Base-by-base conservation (phyloP, 2,888 invertebrate genomes). In the Eretmocerus hayati region DNA sequence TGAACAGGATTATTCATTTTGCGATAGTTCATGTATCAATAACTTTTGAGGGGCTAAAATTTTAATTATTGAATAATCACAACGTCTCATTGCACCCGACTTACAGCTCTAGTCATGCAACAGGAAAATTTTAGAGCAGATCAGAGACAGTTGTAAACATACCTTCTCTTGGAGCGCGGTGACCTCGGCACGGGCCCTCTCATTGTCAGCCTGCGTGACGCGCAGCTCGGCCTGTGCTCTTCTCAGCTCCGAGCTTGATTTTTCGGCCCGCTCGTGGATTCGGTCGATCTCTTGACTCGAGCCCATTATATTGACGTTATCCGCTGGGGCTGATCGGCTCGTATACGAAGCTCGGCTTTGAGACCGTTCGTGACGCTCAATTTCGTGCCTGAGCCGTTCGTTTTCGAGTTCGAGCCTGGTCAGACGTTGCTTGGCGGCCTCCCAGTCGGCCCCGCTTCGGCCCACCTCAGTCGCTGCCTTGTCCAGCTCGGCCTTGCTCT, bases 401-500 rank as follows among this genome's bases (percentile, higher is more conserved):
- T 91, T 91, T 71, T 94, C 93, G 59, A 93, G 76, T 70, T 94
- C 93, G 18, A 90, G 76, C 59, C 91, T 81, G 15, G 90, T 86
- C 50, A 90, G 74, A 46, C 88, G 79, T 68, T 91, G 90, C 63
- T 87, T 83, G 13, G 87, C 85, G 52, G 85, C 84, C 67, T 90
- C 90, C 86, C 88, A 89, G 71, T 93, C 93, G 48, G 87, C 87
- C 15, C 88, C 89, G 57, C 89, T 89, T 57, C 91, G 81, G 31
- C 91, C 91, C 41, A 86, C 89, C 71, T 93, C 93, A 58, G 85
- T 86, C 5, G 90, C 86, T 37, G 90, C 89, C 71, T 92, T 93
- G 67, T 94, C 93, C 52, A 93, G 74, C 68, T 93, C 93, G 15
- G 91, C 93, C 75, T 92, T 92, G 54, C 91, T 91, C 74, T 93